phyloP scores from a whole-genome alignment of 2,797 vertebrate genomes.

The Sternarchorhynchus goeldii region DNA sequence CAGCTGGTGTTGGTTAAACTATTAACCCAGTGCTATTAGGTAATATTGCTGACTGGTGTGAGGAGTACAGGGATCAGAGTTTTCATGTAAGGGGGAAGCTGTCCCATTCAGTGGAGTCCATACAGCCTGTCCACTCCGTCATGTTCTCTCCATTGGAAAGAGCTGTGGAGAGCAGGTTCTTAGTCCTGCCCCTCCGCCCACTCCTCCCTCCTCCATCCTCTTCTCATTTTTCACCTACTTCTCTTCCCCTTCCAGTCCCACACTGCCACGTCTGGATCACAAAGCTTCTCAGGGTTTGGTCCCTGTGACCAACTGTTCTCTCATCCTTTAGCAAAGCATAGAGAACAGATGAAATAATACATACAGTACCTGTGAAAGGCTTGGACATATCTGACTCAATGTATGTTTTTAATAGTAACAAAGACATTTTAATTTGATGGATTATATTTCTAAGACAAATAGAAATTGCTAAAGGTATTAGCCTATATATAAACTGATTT shows the following conservation, averaged over 20 bases:
- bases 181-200: slow-evolving; percentile 72
- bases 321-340: no score
- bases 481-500: no score
- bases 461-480: no score
- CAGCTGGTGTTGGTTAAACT: slow-evolving; percentile 69
- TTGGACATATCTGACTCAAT: no score
- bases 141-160: slow-evolving; percentile 68
- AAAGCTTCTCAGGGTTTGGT: not conserved
- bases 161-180: slow-evolving; percentile 67
- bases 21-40: slow-evolving; percentile 78
- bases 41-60: slow-evolving; percentile 84
- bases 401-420: no score
- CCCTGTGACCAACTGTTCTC: no score
- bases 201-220: slow-evolving; percentile 68
- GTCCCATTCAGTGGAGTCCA: slow-evolving; percentile 67
- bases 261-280: slow-evolving; percentile 7
- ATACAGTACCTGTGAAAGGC: no score
- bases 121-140: slow-evolving; percentile 78
- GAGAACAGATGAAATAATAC: no score
- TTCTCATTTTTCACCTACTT: slow-evolving; percentile 66
- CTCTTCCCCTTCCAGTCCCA: slow-evolving; percentile 42
- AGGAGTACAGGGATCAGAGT: slow-evolving; percentile 81
- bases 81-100: slow-evolving; percentile 79
- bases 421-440: no score
- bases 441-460: no score